Conservation (phyloP, 2,888 invertebrate species). For the Lacanobia oleracea region DNA sequence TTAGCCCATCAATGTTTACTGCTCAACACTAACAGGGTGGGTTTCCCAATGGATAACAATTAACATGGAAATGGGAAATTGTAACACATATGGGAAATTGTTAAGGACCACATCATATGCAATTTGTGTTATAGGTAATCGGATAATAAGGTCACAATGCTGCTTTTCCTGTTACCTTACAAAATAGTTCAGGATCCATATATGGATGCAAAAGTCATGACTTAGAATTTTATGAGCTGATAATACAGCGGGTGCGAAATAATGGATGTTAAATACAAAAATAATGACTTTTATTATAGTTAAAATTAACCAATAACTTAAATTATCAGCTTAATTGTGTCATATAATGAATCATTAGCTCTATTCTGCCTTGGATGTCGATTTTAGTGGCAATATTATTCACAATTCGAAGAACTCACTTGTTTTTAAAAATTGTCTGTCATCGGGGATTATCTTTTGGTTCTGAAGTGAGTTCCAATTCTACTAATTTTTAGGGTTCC, state of each 20-base stretch:
- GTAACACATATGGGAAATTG: too few relatives aligned
- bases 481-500: too few relatives aligned
- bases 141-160: too few relatives aligned
- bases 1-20: conserved; percentile 1
- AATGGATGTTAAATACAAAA: background rate
- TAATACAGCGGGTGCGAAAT: background rate
- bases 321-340: background rate
- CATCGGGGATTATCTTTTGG: background rate
- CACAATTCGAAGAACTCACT: background rate
- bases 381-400: background rate
- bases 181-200: too few relatives aligned
- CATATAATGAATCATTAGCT: background rate
- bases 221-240: background rate
- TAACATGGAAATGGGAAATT: background rate
- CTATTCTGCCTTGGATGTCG: background rate
- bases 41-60: background rate
- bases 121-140: too few relatives aligned
- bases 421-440: background rate
- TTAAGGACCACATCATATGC: too few relatives aligned
- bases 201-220: too few relatives aligned
- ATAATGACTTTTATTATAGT: background rate
- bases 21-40: background rate
- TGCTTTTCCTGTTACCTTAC: too few relatives aligned
- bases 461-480: too few relatives aligned
- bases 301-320: background rate